Base-by-base conservation (phyloP, 2,888 invertebrate genomes). In the Leucophora obtusa region DNA sequence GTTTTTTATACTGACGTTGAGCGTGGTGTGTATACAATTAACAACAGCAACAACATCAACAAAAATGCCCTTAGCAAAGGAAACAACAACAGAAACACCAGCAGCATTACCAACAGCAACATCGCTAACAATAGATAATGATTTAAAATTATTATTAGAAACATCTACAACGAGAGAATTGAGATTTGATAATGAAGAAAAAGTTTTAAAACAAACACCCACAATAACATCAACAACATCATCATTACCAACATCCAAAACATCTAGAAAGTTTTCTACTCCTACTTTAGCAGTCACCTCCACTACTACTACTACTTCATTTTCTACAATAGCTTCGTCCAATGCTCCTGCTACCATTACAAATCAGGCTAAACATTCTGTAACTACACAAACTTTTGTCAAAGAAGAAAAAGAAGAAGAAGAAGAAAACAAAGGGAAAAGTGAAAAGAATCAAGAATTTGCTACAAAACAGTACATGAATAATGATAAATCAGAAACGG, bases 261-360 rank as follows among this genome's bases (percentile, higher is more conserved):
- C 11, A 10, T 38, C 38, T 7, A 28, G 28, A 4, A 7, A 38
- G 14, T 1, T 11, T 38, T 38, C 4, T 38, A 14, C 38, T 38
- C 2, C 38, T 11, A 38, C 10, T 38, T 9, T 38, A 2, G 38
- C 10, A 65, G 21, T 21, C 21, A 28, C 1, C 28, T 7, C 28
- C 28, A 6, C 28, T 28, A 28, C 82, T 38, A 59, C 72, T 56
- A 14, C 80, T 54, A 8, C 81, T 65, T 66, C 79, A 79, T 69
- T 56, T 54, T 71, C 73, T 24, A 79, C 82, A 62, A 63, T 82
- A 33, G 79, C 79, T 38, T 82, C 82, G 8, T 82, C 82, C 35
- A 82, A 82, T 83, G 79, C 79, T 33, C 82, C 83, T 21, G 75
- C 82, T 51, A 84, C 82, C 58, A 79, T 65, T 56, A 79, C 76